Percentiles rank a stretch among this genome's conserved stretches.
Evolutionary conservation across 2,797 vertebrate genomes (phyloP).

Genomic region (Microcaecilia unicolor): DNA sequence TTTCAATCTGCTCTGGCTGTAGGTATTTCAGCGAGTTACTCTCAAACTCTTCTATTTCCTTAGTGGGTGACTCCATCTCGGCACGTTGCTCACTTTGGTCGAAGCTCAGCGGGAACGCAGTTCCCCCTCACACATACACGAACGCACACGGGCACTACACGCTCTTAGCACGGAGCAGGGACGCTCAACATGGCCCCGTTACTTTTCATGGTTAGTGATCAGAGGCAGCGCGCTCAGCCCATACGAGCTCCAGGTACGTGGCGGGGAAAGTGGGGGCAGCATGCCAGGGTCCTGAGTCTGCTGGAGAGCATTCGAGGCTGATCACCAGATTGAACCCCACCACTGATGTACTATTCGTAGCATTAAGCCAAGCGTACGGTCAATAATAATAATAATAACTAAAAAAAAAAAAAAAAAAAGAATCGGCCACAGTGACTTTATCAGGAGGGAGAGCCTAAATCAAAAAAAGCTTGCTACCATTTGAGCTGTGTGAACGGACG

Average conservation of each 20-base stretch:
- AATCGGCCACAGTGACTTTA: constrained; percentile 23
- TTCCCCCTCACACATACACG: constrained; percentile 9
- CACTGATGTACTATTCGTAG: neutral
- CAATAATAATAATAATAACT: no score
- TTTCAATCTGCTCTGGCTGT: constrained; percentile 95
- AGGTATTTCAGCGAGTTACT: constrained; percentile 93
- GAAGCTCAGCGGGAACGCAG: constrained; percentile 16
- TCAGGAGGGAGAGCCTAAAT: neutral
- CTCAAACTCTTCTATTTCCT: constrained; percentile 98
- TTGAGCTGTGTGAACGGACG: constrained; percentile 7
- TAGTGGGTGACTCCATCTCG: constrained; percentile 93
- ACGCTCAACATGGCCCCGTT: constrained; percentile 11
- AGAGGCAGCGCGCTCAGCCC: neutral
- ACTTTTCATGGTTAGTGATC: neutral
- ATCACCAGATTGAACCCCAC: constrained; percentile 17
- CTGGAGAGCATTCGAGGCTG: constrained; percentile 3
- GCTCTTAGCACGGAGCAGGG: constrained; percentile 17
- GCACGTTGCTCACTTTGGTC: constrained; percentile 24
- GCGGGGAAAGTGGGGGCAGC: neutral
- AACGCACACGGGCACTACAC: constrained; percentile 2
- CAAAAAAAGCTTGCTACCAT: constrained; percentile 13
- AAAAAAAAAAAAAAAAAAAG: no score
- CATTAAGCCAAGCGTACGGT: constrained; percentile 33
- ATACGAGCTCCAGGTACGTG: constrained; percentile 9
- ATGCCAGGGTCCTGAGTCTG: constrained; percentile 10